Evolutionary conservation across 2,888 invertebrate species (phyloP).

Genomic region (Apantesis nais): DNA sequence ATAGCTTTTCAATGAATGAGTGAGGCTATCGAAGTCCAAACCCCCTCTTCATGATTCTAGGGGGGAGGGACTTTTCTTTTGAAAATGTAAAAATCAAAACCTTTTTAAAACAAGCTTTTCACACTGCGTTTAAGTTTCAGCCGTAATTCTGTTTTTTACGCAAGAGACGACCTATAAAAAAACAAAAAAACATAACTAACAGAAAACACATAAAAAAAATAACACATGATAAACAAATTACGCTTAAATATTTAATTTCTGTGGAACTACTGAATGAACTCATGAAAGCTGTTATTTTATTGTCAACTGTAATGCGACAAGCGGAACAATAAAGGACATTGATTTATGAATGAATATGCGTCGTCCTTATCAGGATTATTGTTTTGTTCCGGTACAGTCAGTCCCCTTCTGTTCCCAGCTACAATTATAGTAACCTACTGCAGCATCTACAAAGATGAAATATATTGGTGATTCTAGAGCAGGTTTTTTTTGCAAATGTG

Average conservation of each 20-base stretch:
- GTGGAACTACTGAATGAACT: neutral
- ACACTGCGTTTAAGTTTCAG: too few species aligned
- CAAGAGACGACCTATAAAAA: too few species aligned
- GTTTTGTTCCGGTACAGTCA: slow-evolving; percentile 33
- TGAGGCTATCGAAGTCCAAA: too few species aligned
- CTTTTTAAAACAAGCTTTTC: too few species aligned
- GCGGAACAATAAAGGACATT: neutral
- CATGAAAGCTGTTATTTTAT: neutral
- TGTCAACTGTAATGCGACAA: neutral
- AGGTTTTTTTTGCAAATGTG: neutral
- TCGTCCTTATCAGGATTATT: slow-evolving; percentile 29
- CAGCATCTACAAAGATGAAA: slow-evolving; percentile 24
- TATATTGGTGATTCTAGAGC: neutral
- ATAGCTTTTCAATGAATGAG: too few species aligned
- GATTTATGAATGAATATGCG: slow-evolving; percentile 32
- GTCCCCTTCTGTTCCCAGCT: slow-evolving; percentile 34
- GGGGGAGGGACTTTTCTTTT: too few species aligned
- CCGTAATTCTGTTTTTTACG: too few species aligned
- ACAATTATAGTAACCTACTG: slow-evolving; percentile 8
- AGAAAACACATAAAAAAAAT: too few species aligned
- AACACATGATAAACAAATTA: neutral
- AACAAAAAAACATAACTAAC: too few species aligned
- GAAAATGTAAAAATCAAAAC: too few species aligned
- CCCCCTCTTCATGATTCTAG: too few species aligned
- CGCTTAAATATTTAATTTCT: neutral